Evolutionary conservation across 2,797 vertebrate genomes (phyloP).

Genomic region (Sparus aurata): DNA sequence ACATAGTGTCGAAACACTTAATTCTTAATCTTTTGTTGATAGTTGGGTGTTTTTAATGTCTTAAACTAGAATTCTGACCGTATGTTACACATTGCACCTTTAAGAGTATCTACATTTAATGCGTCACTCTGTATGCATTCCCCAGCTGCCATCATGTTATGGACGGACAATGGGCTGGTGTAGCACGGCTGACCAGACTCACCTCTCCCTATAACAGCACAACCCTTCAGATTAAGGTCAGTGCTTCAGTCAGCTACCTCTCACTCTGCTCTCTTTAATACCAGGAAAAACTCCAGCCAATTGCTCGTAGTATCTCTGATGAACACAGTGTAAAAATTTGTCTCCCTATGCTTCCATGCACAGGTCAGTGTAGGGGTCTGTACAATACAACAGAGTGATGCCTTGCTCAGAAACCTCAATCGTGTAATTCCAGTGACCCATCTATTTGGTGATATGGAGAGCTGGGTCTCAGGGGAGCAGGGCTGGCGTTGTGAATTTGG

Average conservation of each 20-base stretch:
- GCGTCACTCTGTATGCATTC: slow-evolving; percentile 77
- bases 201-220: slow-evolving; percentile 74
- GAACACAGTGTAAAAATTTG: slow-evolving; percentile 76
- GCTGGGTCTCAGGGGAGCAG: slow-evolving; percentile 63
- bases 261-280: slow-evolving; percentile 69
- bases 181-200: slow-evolving; percentile 82
- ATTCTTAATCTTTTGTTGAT: too few relatives aligned
- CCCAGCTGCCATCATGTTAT: slow-evolving; percentile 60
- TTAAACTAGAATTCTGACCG: too few relatives aligned
- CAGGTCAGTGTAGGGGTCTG: slow-evolving; percentile 80
- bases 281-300: slow-evolving; percentile 60
- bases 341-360: slow-evolving; percentile 77
- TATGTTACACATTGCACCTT: slow-evolving; percentile 8
- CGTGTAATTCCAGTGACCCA: slow-evolving; percentile 78
- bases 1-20: too few relatives aligned
- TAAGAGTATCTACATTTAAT: slow-evolving; percentile 73
- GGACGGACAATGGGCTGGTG: slow-evolving; percentile 66
- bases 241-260: slow-evolving; percentile 70
- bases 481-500: slow-evolving; percentile 39
- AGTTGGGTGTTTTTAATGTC: too few relatives aligned
- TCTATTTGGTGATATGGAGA: slow-evolving; percentile 79
- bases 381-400: slow-evolving; percentile 69
- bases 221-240: slow-evolving; percentile 86
- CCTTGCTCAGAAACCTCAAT: slow-evolving; percentile 77
- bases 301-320: slow-evolving; percentile 78